Evolutionary conservation across 64 coral and sea anemone species (phyloP).

Genomic region (Anthopleura sola): DNA sequence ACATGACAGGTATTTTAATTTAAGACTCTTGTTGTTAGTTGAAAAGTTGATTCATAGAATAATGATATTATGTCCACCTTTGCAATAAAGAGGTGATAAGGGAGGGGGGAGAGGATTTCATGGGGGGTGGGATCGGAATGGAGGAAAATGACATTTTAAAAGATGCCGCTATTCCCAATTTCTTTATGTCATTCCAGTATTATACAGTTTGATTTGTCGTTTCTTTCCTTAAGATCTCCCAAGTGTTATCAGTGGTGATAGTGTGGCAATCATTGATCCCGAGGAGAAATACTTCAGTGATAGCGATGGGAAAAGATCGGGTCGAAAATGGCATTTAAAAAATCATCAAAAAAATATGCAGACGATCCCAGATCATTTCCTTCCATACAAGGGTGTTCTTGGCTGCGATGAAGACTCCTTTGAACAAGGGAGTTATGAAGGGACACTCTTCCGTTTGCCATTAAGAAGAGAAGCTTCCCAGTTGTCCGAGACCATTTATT

Average conservation of each 20-base stretch:
- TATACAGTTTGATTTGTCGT: too few species aligned
- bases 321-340: constrained; percentile 8
- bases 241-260: constrained; percentile 57
- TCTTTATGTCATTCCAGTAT: too few species aligned
- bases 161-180: too few species aligned
- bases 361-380: constrained; percentile 46
- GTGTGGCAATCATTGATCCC: constrained; percentile 66
- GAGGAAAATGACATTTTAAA: too few species aligned
- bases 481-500: constrained; percentile 75
- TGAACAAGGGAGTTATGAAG: constrained; percentile 45
- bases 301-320: constrained; percentile 30
- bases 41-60: too few species aligned
- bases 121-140: too few species aligned
- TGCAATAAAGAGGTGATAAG: too few species aligned
- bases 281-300: constrained; percentile 73
- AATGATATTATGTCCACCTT: too few species aligned
- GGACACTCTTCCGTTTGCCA: constrained; percentile 91
- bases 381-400: constrained; percentile 70
- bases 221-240: constrained; percentile 56
- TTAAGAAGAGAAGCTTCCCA: constrained; percentile 58
- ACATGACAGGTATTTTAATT: constrained; percentile 70
- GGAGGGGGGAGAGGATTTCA: too few species aligned
- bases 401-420: constrained; percentile 50
- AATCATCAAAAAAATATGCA: too few species aligned
- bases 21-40: too few species aligned